Percentiles rank a stretch among this genome's conserved stretches.
These are phyloP conservation scores for Hoplostethus atlanticus DNA, from an alignment of 2,797 vertebrate genomes.

Conservation along the genomic window DNA sequence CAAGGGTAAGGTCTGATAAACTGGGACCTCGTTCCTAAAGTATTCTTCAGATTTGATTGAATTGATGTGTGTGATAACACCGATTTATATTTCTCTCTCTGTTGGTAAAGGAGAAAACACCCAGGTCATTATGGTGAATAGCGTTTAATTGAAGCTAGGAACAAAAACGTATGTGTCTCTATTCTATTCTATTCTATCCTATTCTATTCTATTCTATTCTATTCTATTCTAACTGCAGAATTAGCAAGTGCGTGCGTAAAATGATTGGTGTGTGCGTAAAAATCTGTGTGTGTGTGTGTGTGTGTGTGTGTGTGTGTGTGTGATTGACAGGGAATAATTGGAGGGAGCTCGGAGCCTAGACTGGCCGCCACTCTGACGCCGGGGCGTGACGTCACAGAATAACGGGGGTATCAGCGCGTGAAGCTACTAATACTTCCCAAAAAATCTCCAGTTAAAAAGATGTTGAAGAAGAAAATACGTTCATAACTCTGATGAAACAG, in stretches of 20 bases:
- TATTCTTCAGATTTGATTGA: too few species aligned
- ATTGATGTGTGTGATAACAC: too few species aligned
- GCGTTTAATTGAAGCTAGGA: too few species aligned
- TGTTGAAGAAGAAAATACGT: constrained; percentile 1
- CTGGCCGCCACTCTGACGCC: constrained; percentile 91
- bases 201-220: not conserved
- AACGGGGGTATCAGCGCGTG: constrained; percentile 80
- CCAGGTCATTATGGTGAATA: too few species aligned
- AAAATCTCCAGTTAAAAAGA: constrained; percentile 39
- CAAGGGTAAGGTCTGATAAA: too few species aligned
- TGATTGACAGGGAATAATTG: constrained; percentile 77
- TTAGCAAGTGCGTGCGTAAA: constrained; percentile 10
- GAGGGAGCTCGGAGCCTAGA: constrained; percentile 73
- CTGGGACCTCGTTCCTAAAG: too few species aligned
- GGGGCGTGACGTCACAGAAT: constrained; percentile 87
- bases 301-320: constrained; percentile 26
- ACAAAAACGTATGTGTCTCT: constrained; percentile 25
- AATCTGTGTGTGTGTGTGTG: constrained; percentile 7
- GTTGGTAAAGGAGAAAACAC: too few species aligned
- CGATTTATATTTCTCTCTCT: too few species aligned
- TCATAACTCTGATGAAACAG: constrained; percentile 20
- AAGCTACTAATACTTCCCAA: constrained; percentile 76
- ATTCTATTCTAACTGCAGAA: not conserved
- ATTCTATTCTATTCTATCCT: constrained; percentile 47
- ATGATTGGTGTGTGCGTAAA: not conserved